Evolutionary conservation across 2,888 invertebrate genomes (phyloP), one percentile per base, ranked within the genome.

Genomic region (Schizaphis graminum): DNA sequence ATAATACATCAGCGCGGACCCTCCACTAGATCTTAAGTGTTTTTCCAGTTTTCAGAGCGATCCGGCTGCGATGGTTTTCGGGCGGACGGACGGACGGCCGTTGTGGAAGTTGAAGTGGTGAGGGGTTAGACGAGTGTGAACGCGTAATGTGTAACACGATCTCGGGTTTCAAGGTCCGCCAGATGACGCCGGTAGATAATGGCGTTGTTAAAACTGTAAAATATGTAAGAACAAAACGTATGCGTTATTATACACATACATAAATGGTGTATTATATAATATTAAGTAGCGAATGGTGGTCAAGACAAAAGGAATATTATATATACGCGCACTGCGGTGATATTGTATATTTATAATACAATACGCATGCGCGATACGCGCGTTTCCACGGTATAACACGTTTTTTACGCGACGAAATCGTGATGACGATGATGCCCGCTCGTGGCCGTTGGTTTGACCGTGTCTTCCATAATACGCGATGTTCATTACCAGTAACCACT

Each of bases 141-240:
- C 16, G 85, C 47, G 91, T 91, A 91, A 86, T 86, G 87, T 86
- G 92, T 92, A 92, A 88, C 92, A 87, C 88, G 92, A 92, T 92
- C 92, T 88, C 57, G 92, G 87, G 57, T n/a, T 88, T 87, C 92
- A 88, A 92, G 91, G 91, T 92, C 92, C 49, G 87, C 61, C 87
- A 92, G 86, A 86, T 57, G 61, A 86, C 56, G 91, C 91, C 86
- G 91, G 41, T 35, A 86, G 91, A 92, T 91, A 77, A 91, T 84
- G 53, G 84, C 8, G 77, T 53, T 53, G 44, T 53, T 41, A 77
- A 77, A 67, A 89, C 85, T 11, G 3, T 85, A 44, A 44, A 85
- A 85, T 44, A 85, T 84, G 28, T 21, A 77, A 77, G 77, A 77
- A 35, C 77, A 77, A 77, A 77, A 77, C 77, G 77, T 35, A 77